Evolutionary conservation across 2,888 invertebrate genomes (phyloP).

Genomic region (Onchidella celtica): DNA sequence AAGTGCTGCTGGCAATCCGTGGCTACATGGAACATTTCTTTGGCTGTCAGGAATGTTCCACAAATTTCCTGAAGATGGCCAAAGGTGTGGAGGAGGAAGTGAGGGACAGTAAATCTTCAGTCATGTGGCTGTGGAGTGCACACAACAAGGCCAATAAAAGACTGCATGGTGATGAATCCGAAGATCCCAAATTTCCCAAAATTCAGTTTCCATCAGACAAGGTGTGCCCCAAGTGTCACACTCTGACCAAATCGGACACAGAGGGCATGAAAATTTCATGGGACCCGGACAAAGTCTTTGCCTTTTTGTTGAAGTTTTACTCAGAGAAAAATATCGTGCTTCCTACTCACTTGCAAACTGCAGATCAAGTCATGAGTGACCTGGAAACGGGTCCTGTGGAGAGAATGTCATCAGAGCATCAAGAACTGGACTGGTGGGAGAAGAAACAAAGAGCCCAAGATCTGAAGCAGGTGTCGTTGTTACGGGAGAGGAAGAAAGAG

Average conservation of each 20-base stretch:
- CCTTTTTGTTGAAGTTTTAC: constrained; percentile 68
- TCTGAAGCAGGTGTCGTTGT: constrained; percentile 61
- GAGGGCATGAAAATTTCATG: constrained; percentile 49
- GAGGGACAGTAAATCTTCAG: constrained; percentile 86
- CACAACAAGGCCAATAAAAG: constrained; percentile 94
- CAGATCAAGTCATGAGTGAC: neutral
- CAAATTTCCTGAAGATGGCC: constrained; percentile 94
- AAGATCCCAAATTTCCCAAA: constrained; percentile 95
- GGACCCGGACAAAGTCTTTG: constrained; percentile 61
- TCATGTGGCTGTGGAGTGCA: constrained; percentile 96
- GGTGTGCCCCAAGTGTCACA: constrained; percentile 83
- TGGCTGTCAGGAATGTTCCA: constrained; percentile 93
- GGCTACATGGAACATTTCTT: constrained; percentile 93
- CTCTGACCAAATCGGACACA: neutral
- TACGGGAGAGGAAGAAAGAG: constrained; percentile 58
- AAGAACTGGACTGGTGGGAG: constrained; percentile 73
- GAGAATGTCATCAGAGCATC: neutral
- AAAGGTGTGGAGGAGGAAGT: constrained; percentile 86
- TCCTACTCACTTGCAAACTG: neutral
- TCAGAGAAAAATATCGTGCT: constrained; percentile 57
- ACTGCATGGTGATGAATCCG: constrained; percentile 90
- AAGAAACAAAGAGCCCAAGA: constrained; percentile 64
- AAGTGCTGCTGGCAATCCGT: constrained; percentile 62
- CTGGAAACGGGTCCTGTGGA: neutral
- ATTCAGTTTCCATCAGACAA: constrained; percentile 89